Evolutionary conservation across 1,140 invertebrate genomes (phyloP), one percentile per base, ranked within the genome.

Genomic region (Trichoplusia ni): DNA sequence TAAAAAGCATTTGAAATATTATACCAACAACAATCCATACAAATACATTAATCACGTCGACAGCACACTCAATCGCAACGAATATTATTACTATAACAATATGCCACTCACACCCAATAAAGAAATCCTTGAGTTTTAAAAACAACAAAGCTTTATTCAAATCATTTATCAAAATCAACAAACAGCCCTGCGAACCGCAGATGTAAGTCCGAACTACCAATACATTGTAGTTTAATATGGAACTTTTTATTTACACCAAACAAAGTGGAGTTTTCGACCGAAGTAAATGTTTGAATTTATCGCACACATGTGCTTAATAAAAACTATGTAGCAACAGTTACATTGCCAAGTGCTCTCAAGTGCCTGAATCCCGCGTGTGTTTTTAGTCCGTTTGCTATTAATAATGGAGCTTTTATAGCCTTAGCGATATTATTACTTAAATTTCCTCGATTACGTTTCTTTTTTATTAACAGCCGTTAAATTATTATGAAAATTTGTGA

Each of bases 261-360:
- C 81, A 83, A 84, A 80, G 80, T 87, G 75, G 67, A 70, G 77
- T 81, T 81, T 86, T 72, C 71, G 67, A 77, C 70, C 46, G 75
- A 58, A 78, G 69, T 82, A 81, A 79, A 79, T 82, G 70, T 77
- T 60, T 69, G 70, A 86, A 86, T 85, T 84, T 84, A 84, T 80
- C 56, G 78, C 64, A 75, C 73, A 64, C 73, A 69, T 75, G 69
- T 72, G 75, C 70, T 80, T 82, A 77, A 81, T 82, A 81, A 79
- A 84, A 86, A 83, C 69, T 74, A 75, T 61, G 63, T 73, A 72
- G 64, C 47, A 60, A 63, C 72, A 53, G 35, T 69, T 70, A 64
- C 76, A 73, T 71, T 69, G 51, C 46, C 40, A 49, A 73, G 44
- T 38, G 56, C 38, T 71, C 67, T 76, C 73, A 65, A 76, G 75